Conservation (phyloP, 2,113 vertebrate genomes). For the Synchiropus splendidus region DNA sequence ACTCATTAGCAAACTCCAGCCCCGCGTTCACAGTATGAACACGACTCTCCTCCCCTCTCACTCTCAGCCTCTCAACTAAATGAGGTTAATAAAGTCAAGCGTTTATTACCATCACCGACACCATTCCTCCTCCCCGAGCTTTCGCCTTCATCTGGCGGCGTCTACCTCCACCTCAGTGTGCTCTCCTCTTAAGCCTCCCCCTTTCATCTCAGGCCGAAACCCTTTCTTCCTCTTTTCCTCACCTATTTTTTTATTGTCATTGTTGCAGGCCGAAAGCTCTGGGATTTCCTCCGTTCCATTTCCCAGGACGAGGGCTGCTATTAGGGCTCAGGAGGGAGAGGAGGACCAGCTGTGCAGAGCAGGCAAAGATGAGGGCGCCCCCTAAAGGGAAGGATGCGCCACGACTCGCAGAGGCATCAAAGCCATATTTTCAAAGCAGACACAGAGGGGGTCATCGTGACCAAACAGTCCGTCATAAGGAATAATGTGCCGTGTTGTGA, state of each 20-base stretch:
- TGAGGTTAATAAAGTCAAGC: constrained; percentile 84
- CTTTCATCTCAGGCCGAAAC: constrained; percentile 69
- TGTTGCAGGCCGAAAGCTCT: constrained; percentile 71
- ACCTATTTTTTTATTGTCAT: constrained; percentile 63
- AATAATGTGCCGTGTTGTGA: constrained; percentile 33
- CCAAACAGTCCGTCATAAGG: constrained; percentile 23
- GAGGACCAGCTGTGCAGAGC: constrained; percentile 59
- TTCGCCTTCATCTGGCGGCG: constrained; percentile 54
- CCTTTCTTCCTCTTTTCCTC: constrained; percentile 61
- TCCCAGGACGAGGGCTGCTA: constrained; percentile 65
- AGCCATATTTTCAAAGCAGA: constrained; percentile 13
- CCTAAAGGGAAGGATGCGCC: constrained; percentile 23
- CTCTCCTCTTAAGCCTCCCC: constrained; percentile 47
- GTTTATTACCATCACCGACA: constrained; percentile 73
- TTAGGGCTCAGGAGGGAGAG: constrained; percentile 75
- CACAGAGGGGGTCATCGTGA: constrained; percentile 26
- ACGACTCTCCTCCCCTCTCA: constrained; percentile 35
- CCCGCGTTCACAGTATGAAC: constrained; percentile 69
- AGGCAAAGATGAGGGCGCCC: constrained; percentile 54
- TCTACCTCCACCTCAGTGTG: constrained; percentile 38
- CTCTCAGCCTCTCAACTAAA: constrained; percentile 53
- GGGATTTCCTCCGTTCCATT: constrained; percentile 77
- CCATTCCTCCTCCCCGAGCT: constrained; percentile 33
- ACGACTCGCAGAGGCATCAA: constrained; percentile 30
- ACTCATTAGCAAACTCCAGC: constrained; percentile 80